Percentiles rank a stretch among this genome's conserved stretches.
Conservation (phyloP, 2,797 vertebrate genomes). For the Tamandua tetradactyla region DNA sequence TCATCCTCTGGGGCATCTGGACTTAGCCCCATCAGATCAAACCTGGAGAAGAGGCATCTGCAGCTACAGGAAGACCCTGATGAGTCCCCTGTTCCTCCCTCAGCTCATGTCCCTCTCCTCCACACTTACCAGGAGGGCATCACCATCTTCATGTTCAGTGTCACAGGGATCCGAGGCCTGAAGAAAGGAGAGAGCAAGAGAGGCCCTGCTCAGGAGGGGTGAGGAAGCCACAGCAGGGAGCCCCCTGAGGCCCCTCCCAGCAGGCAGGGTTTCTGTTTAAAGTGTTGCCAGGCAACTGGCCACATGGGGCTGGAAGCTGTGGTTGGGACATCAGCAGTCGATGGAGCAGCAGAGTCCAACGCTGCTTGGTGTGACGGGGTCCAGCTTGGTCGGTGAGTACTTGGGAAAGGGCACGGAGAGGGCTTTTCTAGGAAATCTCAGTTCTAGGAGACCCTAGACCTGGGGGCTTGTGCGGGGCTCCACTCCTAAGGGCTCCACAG, state of each 20-base stretch:
- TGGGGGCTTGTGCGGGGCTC: neutral
- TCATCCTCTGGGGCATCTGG: conserved; percentile 96
- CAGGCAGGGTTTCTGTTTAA: conserved; percentile 71
- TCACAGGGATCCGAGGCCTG: conserved; percentile 95
- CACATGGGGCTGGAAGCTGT: conserved; percentile 67
- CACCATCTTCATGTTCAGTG: conserved; percentile 94
- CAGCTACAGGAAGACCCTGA: neutral
- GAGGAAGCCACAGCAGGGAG: neutral
- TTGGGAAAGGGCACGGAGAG: neutral
- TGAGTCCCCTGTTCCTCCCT: neutral
- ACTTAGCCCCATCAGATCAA: conserved; percentile 96
- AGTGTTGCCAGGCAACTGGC: conserved; percentile 76
- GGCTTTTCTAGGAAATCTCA: neutral
- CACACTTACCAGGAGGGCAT: conserved; percentile 97
- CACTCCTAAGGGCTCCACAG: neutral
- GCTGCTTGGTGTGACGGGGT: neutral
- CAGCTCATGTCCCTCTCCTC: neutral
- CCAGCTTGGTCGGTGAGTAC: conserved; percentile 67
- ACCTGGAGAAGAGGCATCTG: conserved; percentile 87
- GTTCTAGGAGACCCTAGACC: conserved; percentile 8
- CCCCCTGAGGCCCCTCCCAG: conserved; percentile 58
- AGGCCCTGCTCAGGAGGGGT: neutral
- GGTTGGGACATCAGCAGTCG: neutral
- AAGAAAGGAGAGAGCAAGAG: neutral
- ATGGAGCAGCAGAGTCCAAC: conserved; percentile 40